These are phyloP conservation scores for Slavum lentiscoides DNA, from an alignment of 2,888 invertebrate genomes.

Conservation along the genomic window DNA sequence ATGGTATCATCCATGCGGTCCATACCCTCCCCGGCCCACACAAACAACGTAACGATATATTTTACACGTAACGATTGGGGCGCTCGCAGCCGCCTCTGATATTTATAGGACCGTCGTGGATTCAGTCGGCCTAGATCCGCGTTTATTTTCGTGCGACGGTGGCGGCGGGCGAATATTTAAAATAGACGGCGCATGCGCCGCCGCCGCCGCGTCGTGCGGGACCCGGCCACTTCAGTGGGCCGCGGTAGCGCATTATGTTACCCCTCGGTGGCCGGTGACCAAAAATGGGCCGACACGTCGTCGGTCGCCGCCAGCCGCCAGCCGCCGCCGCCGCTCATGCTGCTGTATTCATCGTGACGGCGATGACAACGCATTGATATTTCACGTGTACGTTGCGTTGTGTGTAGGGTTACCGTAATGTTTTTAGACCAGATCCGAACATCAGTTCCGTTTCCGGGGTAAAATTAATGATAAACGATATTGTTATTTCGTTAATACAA, in stretches of 20 bases:
- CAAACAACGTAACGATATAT: background rate
- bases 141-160: slow-evolving; percentile 38
- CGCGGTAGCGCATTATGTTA: slow-evolving; percentile 49
- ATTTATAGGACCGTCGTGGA: slow-evolving; percentile 43
- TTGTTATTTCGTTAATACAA: no score
- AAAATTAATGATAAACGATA: no score
- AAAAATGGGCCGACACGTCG: slow-evolving; percentile 51
- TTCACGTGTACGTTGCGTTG: no score
- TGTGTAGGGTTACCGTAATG: no score
- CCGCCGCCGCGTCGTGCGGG: background rate
- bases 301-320: background rate
- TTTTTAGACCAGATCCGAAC: no score
- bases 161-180: slow-evolving; percentile 36
- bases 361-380: background rate
- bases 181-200: slow-evolving; percentile 50
- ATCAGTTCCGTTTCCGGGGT: no score
- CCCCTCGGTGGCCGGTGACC: slow-evolving; percentile 48
- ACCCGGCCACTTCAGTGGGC: background rate
- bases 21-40: background rate
- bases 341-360: background rate
- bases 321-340: background rate
- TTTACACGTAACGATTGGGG: slow-evolving; percentile 11
- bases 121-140: slow-evolving; percentile 52
- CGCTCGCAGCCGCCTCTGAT: slow-evolving; percentile 41
- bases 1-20: slow-evolving; percentile 4